Conservation (phyloP, 2,797 vertebrate species). For the Sebastiscus tertius region DNA sequence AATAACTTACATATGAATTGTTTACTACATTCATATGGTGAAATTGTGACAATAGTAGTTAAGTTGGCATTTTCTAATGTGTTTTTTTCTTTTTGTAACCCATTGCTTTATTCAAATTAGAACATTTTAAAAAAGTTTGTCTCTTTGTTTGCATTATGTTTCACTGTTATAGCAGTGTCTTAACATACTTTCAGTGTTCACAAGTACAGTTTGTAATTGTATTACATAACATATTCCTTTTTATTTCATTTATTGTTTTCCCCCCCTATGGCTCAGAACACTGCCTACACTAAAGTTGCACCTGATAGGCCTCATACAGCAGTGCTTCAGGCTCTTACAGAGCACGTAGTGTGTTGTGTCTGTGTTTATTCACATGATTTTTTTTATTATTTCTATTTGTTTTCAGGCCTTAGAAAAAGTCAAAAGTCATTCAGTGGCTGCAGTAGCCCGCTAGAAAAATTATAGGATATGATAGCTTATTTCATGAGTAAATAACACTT, state of each 20-base stretch:
- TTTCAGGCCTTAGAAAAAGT: slow-evolving; percentile 41
- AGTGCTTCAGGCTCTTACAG: slow-evolving; percentile 1
- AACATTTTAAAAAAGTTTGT: not conserved
- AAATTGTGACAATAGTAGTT: not conserved
- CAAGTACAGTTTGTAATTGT: not conserved
- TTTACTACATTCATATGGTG: not conserved
- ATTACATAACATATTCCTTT: not conserved
- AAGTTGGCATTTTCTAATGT: not conserved
- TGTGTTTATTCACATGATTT: slow-evolving; percentile 1
- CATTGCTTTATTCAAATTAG: not conserved
- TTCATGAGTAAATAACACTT: slow-evolving; percentile 57
- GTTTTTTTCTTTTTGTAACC: too few species aligned
- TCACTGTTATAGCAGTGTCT: not conserved
- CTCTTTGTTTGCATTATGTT: not conserved
- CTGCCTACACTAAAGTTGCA: not conserved
- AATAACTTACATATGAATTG: not conserved
- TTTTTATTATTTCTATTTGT: slow-evolving; percentile 24
- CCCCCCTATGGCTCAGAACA: not conserved
- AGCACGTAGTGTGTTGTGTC: not conserved
- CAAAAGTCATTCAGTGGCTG: slow-evolving; percentile 38
- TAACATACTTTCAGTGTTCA: not conserved
- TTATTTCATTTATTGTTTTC: not conserved
- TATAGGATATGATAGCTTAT: slow-evolving; percentile 36
- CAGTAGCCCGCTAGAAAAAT: slow-evolving; percentile 21
- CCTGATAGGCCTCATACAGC: not conserved